These are phyloP conservation scores for Neolamprologus kungweensis DNA, from an alignment of 2,113 vertebrate species.

Conservation along the genomic window DNA sequence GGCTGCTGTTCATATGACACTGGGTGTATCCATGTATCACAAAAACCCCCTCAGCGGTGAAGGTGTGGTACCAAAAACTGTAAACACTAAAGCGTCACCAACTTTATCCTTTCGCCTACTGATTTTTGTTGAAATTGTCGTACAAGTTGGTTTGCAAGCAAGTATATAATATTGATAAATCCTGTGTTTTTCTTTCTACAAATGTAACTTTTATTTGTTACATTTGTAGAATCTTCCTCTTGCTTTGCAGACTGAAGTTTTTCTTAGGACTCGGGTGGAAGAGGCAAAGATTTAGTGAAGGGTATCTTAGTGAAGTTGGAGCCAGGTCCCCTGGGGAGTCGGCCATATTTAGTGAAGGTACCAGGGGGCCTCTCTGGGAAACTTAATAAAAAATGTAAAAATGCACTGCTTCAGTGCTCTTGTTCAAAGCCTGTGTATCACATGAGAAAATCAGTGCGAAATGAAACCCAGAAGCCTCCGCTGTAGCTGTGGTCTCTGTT, in stretches of 20 bases:
- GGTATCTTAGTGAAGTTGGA: background rate
- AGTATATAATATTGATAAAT: background rate
- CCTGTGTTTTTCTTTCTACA: background rate
- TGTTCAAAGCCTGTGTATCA: slow-evolving; percentile 27
- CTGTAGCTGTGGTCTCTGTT: background rate
- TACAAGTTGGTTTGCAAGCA: background rate
- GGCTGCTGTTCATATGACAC: slow-evolving; percentile 31
- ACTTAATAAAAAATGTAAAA: slow-evolving; percentile 56
- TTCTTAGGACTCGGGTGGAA: background rate
- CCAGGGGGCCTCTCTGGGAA: slow-evolving; percentile 33
- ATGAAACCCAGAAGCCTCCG: background rate
- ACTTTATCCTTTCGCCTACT: background rate
- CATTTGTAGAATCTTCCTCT: background rate
- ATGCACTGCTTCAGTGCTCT: background rate
- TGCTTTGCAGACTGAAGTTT: background rate
- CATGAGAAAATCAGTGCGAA: slow-evolving; percentile 27
- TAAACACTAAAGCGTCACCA: background rate
- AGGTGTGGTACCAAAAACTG: slow-evolving; percentile 20
- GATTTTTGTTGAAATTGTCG: background rate
- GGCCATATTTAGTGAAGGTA: slow-evolving; percentile 55
- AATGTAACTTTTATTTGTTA: background rate
- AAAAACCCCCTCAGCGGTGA: background rate
- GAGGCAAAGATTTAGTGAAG: background rate
- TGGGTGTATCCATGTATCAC: slow-evolving; percentile 11
- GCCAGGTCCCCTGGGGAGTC: slow-evolving; percentile 37